Percentiles rank a stretch among this genome's conserved stretches.
Conservation (phyloP, 1,140 invertebrate genomes). For the Diorhabda carinulata region DNA sequence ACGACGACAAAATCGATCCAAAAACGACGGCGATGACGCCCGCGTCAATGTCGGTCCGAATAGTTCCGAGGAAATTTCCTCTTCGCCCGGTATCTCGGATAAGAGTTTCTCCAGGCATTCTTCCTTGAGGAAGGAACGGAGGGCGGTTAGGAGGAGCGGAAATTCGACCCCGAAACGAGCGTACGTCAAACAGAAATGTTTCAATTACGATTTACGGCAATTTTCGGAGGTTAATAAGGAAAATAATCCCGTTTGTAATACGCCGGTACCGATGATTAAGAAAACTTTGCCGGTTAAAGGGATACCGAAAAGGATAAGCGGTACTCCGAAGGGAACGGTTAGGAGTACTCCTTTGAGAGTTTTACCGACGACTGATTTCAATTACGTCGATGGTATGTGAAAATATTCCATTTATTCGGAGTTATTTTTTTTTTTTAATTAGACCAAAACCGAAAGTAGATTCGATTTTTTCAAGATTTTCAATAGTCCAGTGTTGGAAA, state of each 20-base stretch:
- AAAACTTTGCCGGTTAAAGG: background rate
- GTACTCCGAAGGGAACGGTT: background rate
- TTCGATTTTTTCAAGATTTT: no score
- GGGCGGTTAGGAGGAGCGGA: background rate
- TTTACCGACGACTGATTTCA: background rate
- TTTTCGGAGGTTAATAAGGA: conserved; percentile 6
- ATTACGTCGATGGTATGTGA: background rate
- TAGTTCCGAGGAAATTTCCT: background rate
- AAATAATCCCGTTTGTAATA: background rate
- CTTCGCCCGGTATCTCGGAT: background rate
- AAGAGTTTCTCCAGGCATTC: background rate
- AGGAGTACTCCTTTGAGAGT: conserved; percentile 14
- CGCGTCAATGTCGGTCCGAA: background rate
- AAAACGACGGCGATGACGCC: background rate
- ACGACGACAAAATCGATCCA: background rate
- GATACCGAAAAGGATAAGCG: conserved; percentile 8
- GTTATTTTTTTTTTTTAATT: no score
- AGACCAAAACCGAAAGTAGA: no score
- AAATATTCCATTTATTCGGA: no score
- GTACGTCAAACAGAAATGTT: conserved; percentile 1
- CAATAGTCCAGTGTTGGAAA: no score
- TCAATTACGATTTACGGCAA: conserved; percentile 3
- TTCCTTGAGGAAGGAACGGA: background rate
- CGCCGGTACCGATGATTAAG: conserved; percentile 13
- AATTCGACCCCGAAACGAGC: conserved; percentile 10